Evolutionary conservation across 2,888 invertebrate genomes (phyloP).

Genomic region (Villa cingulata): DNA sequence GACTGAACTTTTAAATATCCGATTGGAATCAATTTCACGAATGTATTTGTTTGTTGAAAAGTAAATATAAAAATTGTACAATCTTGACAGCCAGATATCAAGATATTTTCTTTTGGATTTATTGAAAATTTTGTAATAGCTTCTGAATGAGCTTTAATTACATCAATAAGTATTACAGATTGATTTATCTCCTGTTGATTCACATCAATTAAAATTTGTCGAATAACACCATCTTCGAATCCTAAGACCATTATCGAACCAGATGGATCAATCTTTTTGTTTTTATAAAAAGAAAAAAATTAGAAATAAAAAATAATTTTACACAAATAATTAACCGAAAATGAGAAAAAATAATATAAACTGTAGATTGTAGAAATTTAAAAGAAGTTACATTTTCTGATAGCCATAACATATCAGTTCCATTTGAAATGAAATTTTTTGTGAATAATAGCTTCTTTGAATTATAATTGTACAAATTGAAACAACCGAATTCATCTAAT

Average conservation of each 20-base stretch:
- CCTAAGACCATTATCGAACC: constrained; percentile 54
- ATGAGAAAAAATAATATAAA: too few species aligned
- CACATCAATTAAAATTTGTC: constrained; percentile 36
- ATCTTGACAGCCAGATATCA: constrained; percentile 56
- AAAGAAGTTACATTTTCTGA: constrained; percentile 42
- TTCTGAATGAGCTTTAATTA: constrained; percentile 53
- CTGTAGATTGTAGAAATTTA: neutral
- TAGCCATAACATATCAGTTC: constrained; percentile 54
- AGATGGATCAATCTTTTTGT: constrained; percentile 44
- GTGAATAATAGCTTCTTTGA: constrained; percentile 44
- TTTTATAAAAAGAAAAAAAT: too few species aligned
- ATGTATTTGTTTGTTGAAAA: constrained; percentile 35
- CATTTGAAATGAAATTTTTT: constrained; percentile 44
- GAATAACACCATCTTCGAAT: constrained; percentile 57
- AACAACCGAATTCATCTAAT: constrained; percentile 56
- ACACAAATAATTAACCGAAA: neutral
- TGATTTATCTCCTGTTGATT: constrained; percentile 3
- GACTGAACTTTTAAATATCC: constrained; percentile 54
- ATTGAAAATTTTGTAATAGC: constrained; percentile 47
- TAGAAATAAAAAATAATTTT: neutral
- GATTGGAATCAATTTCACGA: constrained; percentile 43
- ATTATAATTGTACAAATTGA: constrained; percentile 59
- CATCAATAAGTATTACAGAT: constrained; percentile 29
- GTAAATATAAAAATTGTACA: constrained; percentile 53
- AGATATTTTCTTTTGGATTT: constrained; percentile 41